These are phyloP conservation scores for Hydroisotoma schaefferi DNA, from an alignment of 2,888 invertebrate species.

Conservation along the genomic window DNA sequence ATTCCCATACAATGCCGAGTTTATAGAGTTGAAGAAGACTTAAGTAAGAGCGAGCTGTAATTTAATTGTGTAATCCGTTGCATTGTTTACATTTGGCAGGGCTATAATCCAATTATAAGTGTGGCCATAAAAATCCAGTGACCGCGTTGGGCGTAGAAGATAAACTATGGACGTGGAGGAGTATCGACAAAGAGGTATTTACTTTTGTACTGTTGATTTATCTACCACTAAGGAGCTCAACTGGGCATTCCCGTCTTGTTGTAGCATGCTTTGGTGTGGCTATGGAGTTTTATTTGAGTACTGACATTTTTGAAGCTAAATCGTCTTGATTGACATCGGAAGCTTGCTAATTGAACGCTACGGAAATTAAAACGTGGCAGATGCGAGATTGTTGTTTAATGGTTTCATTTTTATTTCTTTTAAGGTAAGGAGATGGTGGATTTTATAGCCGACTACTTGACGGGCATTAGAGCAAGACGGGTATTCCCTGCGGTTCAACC, in stretches of 20 bases:
- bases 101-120: slow-evolving; percentile 49
- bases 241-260: neutral
- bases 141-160: slow-evolving; percentile 33
- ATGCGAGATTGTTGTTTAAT: slow-evolving; percentile 25
- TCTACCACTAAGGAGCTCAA: neutral
- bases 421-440: slow-evolving; percentile 96
- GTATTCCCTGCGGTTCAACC: slow-evolving; percentile 56
- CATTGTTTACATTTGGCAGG: slow-evolving; percentile 49
- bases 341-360: slow-evolving; percentile 32
- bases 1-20: neutral
- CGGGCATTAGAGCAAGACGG: slow-evolving; percentile 79
- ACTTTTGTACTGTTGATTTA: slow-evolving; percentile 18
- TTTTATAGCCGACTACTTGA: slow-evolving; percentile 94
- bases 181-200: slow-evolving; percentile 50
- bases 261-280: neutral
- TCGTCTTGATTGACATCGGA: slow-evolving; percentile 29
- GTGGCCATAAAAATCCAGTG: slow-evolving; percentile 37
- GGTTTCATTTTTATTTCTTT: slow-evolving; percentile 28
- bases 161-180: slow-evolving; percentile 51
- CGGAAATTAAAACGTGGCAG: slow-evolving; percentile 36
- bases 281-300: slow-evolving; percentile 3
- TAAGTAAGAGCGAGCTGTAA: neutral
- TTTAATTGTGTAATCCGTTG: slow-evolving; percentile 26
- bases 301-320: slow-evolving; percentile 2
- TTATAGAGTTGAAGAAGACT: neutral